Evolutionary conservation across 2,113 vertebrate genomes (phyloP), one percentile per base, ranked within the genome.

Genomic region (Apodemus speciosus): DNA sequence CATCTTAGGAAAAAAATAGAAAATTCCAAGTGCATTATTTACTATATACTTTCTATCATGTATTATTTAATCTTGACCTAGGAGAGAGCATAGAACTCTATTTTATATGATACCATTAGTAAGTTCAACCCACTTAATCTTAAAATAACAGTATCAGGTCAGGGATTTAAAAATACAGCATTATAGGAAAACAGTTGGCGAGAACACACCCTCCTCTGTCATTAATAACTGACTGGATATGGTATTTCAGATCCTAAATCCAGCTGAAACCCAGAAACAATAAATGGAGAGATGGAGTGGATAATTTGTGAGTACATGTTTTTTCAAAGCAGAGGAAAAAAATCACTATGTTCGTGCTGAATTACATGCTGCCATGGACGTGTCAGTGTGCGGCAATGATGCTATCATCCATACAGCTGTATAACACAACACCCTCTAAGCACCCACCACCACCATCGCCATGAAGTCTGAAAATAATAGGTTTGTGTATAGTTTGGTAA

Each of bases 101-200:
- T 95, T 96, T 97, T 95, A 95, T 76, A 83, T 94, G 94, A 93
- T 96, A 71, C 87, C 95, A 97, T 95, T 96, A 96, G 95, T 95
- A 92, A 95, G 91, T 73, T 89, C 94, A 96, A 92, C 89, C 76
- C 81, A 90, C 68, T 96, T 96, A 94, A 96, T 96, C 92, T 96
- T 96, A 95, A 97, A 97, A 96, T 96, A 97, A 96, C 89, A 95
- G 38, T 96, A 95, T 94, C 96, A 96, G 87, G 94, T 93, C 85
- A 97, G 93, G 90, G 96, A 96, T 97, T 97, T 96, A 95, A 94
- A 81, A 92, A 89, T 94, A 95, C 91, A 96, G 93, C 88, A 95
- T 96, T 96, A 94, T 89, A 68, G 94, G 77, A 94, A 96, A 96
- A 95, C 81, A 94, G 84, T 90, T 96, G 94, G 95, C 46, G 87